A percentile compares a stretch with the other conserved stretches of the same genome.
phyloP scores from a whole-genome alignment of 2,888 invertebrate genomes.

The Cheilosia vernalis region DNA sequence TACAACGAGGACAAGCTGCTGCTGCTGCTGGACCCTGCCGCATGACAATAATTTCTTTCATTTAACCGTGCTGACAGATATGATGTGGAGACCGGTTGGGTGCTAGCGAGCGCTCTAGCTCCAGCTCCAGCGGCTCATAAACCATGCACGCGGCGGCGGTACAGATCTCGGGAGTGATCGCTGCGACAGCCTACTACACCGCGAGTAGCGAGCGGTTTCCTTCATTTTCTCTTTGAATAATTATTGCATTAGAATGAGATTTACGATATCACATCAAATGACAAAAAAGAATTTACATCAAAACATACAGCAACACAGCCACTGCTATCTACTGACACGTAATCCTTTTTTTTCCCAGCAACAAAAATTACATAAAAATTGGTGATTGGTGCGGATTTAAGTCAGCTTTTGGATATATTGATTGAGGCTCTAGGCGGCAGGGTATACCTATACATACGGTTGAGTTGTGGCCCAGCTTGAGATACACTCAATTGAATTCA shows the following conservation, averaged over 20 bases:
- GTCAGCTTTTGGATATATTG: conserved; percentile 12
- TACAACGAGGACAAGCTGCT: conserved; percentile 47
- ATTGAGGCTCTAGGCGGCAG: not conserved
- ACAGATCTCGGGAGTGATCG: conserved; percentile 50
- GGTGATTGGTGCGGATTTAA: conserved; percentile 33
- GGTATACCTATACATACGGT: not conserved
- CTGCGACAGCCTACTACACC: conserved; percentile 48
- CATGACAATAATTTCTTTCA: conserved; percentile 74
- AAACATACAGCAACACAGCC: conserved; percentile 26
- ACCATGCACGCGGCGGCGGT: conserved; percentile 25
- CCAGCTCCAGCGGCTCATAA: conserved; percentile 48
- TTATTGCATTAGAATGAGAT: conserved; percentile 64
- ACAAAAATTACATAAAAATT: conserved; percentile 50
- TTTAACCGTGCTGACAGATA: conserved; percentile 74
- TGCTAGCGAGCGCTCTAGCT: conserved; percentile 13
- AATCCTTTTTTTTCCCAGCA: conserved; percentile 49
- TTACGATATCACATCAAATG: conserved; percentile 57
- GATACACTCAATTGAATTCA: conserved; percentile 60
- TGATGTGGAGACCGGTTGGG: conserved; percentile 69
- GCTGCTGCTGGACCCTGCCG: conserved; percentile 45
- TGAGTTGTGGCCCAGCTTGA: conserved; percentile 48
- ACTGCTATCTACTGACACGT: conserved; percentile 37
- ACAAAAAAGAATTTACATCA: conserved; percentile 58
- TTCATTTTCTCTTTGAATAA: conserved; percentile 65
- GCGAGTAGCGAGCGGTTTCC: conserved; percentile 40